These are phyloP conservation scores for Diadumene lineata DNA, from an alignment of 92 coral and sea anemone species.

Conservation along the genomic window DNA sequence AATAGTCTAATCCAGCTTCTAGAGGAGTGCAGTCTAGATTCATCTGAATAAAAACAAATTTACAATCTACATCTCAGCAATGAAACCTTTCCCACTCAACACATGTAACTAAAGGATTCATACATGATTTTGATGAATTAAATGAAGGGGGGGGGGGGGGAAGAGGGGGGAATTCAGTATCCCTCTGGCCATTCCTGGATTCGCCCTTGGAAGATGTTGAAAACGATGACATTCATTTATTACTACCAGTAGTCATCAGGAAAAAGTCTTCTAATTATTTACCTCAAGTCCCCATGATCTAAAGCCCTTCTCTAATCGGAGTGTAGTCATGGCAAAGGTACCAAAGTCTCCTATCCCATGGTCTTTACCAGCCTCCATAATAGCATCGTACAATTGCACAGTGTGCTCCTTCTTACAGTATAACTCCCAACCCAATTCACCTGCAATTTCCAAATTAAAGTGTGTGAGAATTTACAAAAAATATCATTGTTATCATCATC, in stretches of 20 bases:
- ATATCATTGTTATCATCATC: not conserved
- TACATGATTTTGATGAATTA: too few relatives aligned
- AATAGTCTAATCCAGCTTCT: slow-evolving; percentile 89
- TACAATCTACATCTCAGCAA: too few relatives aligned
- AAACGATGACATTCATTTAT: not conserved
- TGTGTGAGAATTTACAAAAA: not conserved
- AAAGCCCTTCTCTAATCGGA: slow-evolving; percentile 94
- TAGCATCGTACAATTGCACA: slow-evolving; percentile 73
- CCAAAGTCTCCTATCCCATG: slow-evolving; percentile 96
- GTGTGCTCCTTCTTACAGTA: slow-evolving; percentile 83
- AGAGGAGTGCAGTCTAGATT: slow-evolving; percentile 93
- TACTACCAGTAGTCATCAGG: not conserved
- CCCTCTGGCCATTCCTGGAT: too few relatives aligned
- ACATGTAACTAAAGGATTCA: too few relatives aligned
- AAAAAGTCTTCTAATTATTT: not conserved
- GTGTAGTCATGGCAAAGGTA: slow-evolving; percentile 85
- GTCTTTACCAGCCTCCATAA: slow-evolving; percentile 89
- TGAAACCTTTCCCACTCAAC: too few relatives aligned
- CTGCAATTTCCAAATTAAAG: too few relatives aligned
- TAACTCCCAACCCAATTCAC: slow-evolving; percentile 98
- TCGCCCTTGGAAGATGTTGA: too few relatives aligned
- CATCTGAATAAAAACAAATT: slow-evolving; percentile 73
- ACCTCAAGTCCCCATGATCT: slow-evolving; percentile 98
- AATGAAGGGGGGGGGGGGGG: too few relatives aligned
- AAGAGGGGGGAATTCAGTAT: too few relatives aligned